Base-by-base conservation (phyloP, 2,113 vertebrate species). In the Oxyruncus cristatus region DNA sequence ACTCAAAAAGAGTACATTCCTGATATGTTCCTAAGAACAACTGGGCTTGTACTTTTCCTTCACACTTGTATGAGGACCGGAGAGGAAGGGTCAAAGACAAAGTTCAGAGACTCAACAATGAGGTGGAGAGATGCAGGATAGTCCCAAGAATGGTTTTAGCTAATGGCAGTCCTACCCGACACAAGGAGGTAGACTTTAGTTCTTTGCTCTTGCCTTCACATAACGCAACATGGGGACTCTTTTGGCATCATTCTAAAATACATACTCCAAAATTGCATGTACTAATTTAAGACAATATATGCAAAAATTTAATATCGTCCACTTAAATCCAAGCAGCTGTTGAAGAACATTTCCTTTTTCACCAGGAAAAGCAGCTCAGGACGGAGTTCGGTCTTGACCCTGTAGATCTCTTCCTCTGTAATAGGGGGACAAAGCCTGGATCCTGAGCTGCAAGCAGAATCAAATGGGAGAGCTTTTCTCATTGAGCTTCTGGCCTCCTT, bases 341-440 rank as follows among this genome's bases (percentile, higher is more conserved):
- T 56, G 17, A 83, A 46, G 18, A 2, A 10, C 7, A 3, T 89
- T 67, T 58, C 26, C n/a, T 53, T 86, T 78, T 59, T 39, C 18
- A 9, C 12, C 18, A 50, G 33, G 24, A 59, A 49, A 84, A 79
- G 21, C 4, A 78, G 12, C 41, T 83, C 32, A 35, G 14, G 33
- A 30, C 42, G 52, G 21, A 70, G 8, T 50, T 50, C 7, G 0
- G 8, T 52, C 18, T 42, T 27, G 10, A 49, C 0, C 0, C 44
- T 1, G 3, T 8, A 32, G 39, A 86, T 35, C 8, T 58, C 17
- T 58, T 80, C 62, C 65, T 66, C 50, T 50, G 17, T 28, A 26
- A 37, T 3, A 21, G 12, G 7, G 3, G 26, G n/a, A 44, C 24
- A 83, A 87, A 89, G 21, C 26, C 30, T 33, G 16, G 17, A 21